These are phyloP conservation scores for Odontothrips loti DNA, from an alignment of 2,888 invertebrate species.

Conservation along the genomic window DNA sequence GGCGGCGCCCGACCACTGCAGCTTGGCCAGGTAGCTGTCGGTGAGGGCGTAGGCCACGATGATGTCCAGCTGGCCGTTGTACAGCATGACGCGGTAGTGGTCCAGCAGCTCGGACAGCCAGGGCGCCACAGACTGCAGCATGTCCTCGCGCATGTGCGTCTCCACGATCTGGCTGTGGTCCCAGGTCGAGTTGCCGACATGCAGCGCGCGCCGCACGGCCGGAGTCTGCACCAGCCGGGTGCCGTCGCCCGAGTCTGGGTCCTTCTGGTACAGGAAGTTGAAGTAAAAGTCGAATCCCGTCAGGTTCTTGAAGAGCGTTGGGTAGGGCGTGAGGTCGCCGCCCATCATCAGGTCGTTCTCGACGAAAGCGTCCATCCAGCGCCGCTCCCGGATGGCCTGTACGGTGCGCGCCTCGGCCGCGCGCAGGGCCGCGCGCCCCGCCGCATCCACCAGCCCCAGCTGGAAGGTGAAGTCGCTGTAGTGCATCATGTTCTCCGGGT, in stretches of 20 bases:
- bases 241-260: conserved; percentile 44
- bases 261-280: conserved; percentile 64
- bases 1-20: conserved; percentile 62
- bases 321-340: conserved; percentile 18
- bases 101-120: conserved; percentile 65
- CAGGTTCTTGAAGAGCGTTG: conserved; percentile 63
- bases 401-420: conserved; percentile 27
- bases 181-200: conserved; percentile 36
- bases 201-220: conserved; percentile 32
- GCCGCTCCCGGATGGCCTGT: conserved; percentile 36
- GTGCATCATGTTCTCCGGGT: conserved; percentile 52
- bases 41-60: conserved; percentile 68
- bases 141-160: conserved; percentile 63
- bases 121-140: conserved; percentile 74
- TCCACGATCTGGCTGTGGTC: conserved; percentile 54
- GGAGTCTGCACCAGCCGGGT: not conserved
- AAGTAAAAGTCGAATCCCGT: conserved; percentile 74
- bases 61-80: conserved; percentile 89
- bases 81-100: conserved; percentile 68
- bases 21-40: conserved; percentile 49
- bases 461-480: conserved; percentile 54
- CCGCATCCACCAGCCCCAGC: conserved; percentile 48
- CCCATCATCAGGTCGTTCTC: conserved; percentile 30
- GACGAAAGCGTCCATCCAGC: conserved; percentile 38
- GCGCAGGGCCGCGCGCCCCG: not conserved